These are phyloP conservation scores for Miniopterus natalensis DNA, from an alignment of 2,113 vertebrate genomes.

Conservation along the genomic window DNA sequence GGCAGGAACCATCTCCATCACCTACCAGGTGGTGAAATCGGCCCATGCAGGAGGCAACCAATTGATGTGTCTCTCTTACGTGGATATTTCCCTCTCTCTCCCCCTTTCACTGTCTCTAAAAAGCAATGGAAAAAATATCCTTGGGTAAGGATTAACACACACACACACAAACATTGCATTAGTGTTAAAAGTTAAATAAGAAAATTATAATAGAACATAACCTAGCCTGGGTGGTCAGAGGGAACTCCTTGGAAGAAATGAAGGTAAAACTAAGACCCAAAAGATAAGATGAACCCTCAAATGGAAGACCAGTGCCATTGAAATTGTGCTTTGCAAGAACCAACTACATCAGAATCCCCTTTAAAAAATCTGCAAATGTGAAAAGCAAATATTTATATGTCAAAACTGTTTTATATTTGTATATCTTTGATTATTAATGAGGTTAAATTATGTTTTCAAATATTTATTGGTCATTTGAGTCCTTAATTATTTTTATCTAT, in stretches of 20 bases:
- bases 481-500: neutral
- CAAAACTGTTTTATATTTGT: neutral
- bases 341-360: neutral
- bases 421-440: neutral
- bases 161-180: too few species aligned
- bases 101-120: too few species aligned
- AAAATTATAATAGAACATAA: neutral
- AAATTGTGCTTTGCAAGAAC: neutral
- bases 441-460: conserved; percentile 27
- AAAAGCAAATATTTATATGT: neutral
- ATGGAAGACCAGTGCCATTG: neutral
- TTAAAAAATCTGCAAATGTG: neutral
- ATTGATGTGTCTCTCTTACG: too few species aligned
- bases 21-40: neutral
- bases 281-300: neutral
- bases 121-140: too few species aligned
- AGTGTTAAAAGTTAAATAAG: neutral
- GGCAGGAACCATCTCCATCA: neutral
- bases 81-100: too few species aligned
- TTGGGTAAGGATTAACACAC: too few species aligned
- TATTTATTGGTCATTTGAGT: neutral
- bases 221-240: neutral
- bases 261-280: neutral
- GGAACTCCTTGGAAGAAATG: neutral
- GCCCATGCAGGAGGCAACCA: too few species aligned